These are phyloP conservation scores for Andrena camellia DNA, from an alignment of 2,888 invertebrate species.

Conservation along the genomic window DNA sequence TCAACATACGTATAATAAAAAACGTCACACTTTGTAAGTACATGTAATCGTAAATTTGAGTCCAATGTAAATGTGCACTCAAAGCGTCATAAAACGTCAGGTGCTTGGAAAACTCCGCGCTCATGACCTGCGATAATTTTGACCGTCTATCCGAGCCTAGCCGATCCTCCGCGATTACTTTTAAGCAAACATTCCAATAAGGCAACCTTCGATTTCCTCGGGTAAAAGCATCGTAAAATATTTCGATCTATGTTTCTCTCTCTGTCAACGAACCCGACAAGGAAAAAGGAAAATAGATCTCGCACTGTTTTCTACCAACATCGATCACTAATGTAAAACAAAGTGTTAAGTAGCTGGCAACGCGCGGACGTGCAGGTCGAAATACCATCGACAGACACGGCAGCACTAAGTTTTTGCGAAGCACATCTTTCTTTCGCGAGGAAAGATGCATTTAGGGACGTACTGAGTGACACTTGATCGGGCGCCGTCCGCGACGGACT, in stretches of 20 bases:
- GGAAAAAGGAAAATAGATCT: conserved; percentile 11
- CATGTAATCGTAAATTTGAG: conserved; percentile 15
- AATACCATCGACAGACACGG: background rate
- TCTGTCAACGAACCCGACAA: background rate
- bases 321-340: conserved; percentile 31
- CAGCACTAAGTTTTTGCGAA: conserved; percentile 15
- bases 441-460: conserved; percentile 61
- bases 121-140: conserved; percentile 56
- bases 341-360: conserved; percentile 20
- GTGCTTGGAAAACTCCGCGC: conserved; percentile 33
- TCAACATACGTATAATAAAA: background rate
- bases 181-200: background rate
- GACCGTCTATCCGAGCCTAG: conserved; percentile 18
- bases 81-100: background rate
- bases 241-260: background rate
- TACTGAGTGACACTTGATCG: conserved; percentile 71
- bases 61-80: conserved; percentile 7
- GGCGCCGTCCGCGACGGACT: conserved; percentile 65
- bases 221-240: background rate
- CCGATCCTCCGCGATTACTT: background rate
- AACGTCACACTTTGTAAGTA: background rate
- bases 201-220: background rate
- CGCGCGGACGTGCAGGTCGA: conserved; percentile 13
- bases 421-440: conserved; percentile 30
- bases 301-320: conserved; percentile 48